These are phyloP conservation scores for Lepidotrigona ventralis DNA, from an alignment of 1,140 invertebrate species.

Conservation along the genomic window DNA sequence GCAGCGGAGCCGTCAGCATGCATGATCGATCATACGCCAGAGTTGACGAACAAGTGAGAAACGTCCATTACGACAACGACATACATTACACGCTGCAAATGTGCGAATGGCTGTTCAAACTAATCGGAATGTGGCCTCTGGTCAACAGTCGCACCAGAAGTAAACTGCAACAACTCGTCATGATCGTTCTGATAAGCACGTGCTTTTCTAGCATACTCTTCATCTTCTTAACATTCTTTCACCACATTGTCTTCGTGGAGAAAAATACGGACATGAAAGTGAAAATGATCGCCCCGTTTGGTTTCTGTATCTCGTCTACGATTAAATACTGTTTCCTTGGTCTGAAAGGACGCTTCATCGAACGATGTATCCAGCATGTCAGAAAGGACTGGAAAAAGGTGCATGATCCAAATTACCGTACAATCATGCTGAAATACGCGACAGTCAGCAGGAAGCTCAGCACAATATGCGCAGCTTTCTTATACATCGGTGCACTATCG, in stretches of 20 bases:
- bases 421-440: too few species aligned
- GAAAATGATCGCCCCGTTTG: constrained; percentile 54
- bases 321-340: constrained; percentile 59
- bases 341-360: background rate
- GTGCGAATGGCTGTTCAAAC: background rate
- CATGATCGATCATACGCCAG: too few species aligned
- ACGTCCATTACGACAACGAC: background rate
- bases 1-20: too few species aligned
- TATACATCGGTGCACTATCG: too few species aligned
- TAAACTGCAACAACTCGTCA: background rate
- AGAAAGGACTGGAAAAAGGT: too few species aligned
- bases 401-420: too few species aligned
- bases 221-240: constrained; percentile 36
- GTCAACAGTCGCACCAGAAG: constrained; percentile 13
- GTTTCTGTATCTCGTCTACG: constrained; percentile 55
- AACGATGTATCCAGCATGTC: too few species aligned
- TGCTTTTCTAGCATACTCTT: constrained; percentile 42
- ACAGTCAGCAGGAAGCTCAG: too few species aligned
- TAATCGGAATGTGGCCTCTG: constrained; percentile 28
- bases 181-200: background rate
- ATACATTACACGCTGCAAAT: background rate
- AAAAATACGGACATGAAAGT: background rate
- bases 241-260: constrained; percentile 29
- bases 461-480: too few species aligned
- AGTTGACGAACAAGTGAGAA: too few species aligned